Base-by-base conservation (phyloP, 2,888 invertebrate genomes). In the Tinea trinotella region DNA sequence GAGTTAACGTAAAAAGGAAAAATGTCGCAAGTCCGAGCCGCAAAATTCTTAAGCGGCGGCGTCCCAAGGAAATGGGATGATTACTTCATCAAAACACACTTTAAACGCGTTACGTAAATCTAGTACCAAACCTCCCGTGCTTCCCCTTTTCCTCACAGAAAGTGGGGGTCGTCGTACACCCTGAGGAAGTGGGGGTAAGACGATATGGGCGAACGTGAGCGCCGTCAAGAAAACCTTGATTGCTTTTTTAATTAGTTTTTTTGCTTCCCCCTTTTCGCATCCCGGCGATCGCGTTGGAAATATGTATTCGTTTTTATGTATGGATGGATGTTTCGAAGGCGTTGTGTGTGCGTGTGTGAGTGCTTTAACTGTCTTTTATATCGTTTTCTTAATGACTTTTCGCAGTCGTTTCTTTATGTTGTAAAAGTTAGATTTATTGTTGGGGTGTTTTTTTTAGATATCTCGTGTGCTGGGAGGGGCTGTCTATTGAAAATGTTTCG, bases 31-130 rank as follows among this genome's bases (percentile, higher is more conserved):
- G 73, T 72, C 77, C 74, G 67, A 62, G 68, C 84, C 83, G 76
- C 83, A 77, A 76, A 82, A 84, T 82, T 83, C 82, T 81, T 82
- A 80, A 85, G 75, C 82, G 84, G n/a, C n/a, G 70, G 81, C 53
- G 82, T 80, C 74, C 81, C 54, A 35, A 24, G 83, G 83, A 80
- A 83, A 84, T 81, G 76, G 80, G 81, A 83, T 84, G 85, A 85
- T 85, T 84, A 84, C 85, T 85, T 85, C 85, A 85, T 85, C 85
- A 85, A 84, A 85, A 85, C 84, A 85, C 84, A 84, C 84, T 84
- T 84, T 84, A 85, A 85, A 81, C 83, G 84, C 81, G 84, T 85
- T 85, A 85, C 84, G 83, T 84, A 85, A 85, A 85, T 84, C 84
- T 83, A 84, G 82, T 84, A 80, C 82, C 76, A 68, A 71, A 73